Base-by-base conservation (phyloP, 2,113 vertebrate genomes). In the Erinaceus europaeus region DNA sequence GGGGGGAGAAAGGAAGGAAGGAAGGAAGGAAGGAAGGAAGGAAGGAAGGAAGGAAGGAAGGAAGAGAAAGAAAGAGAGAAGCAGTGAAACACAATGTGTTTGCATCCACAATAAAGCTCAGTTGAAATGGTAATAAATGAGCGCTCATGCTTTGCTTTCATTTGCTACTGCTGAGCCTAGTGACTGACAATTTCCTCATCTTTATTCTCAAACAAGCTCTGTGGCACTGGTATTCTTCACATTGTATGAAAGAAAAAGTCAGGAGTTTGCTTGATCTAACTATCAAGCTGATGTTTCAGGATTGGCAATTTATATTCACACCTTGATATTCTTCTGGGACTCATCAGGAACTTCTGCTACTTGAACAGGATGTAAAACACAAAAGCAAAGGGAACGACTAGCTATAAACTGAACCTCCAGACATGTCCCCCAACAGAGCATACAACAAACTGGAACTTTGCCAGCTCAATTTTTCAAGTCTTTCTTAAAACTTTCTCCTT, bases 261-360 rank as follows among this genome's bases (percentile, higher is more conserved):
- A 74, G 57, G 89, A 79, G 80, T 94, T 86, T 82, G 75, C 9
- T 92, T 90, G 90, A 92, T 95, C 76, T 91, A 90, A 89, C 80
- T 52, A 90, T 18, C 90, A 80, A 87, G 83, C 67, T 93, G 73
- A 88, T 88, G 72, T 93, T 87, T 32, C n/a, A 50, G 81, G 57
- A 91, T 96, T 94, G 88, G 18, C n/a, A 44, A 95, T 91, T 92
- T 93, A 94, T 93, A 80, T 94, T 96, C 94, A 94, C 25, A 90
- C 85, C 52, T 93, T 91, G 88, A 62, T 94, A 61, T 89, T 91
- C 91, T 88, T 65, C 64, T 57, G 79, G 27, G 94, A 78, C 87
- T 90, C 84, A 76, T 48, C 53, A 84, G 29, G 21, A 32, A 64
- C 68, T 80, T 25, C 76, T 80, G 69, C 50, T 69, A 85, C 27